A percentile compares a stretch with the other conserved stretches of the same genome.
These are phyloP conservation scores for Cheilosia variabilis DNA, from an alignment of 2,888 invertebrate genomes.

Conservation along the genomic window DNA sequence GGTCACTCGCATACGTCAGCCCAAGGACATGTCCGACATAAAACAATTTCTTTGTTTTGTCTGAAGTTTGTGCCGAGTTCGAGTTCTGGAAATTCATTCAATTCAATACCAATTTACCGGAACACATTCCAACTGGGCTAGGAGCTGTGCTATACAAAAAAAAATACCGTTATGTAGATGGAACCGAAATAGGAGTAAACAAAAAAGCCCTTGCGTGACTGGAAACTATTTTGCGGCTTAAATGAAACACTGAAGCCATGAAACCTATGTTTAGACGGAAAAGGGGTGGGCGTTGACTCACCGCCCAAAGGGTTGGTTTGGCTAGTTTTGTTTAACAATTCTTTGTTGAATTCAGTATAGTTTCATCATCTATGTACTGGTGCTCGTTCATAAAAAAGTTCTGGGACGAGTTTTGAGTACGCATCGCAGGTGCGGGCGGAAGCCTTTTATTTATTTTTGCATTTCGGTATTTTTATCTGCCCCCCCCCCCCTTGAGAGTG, in stretches of 20 bases:
- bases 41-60: not conserved
- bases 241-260: constrained; percentile 36
- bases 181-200: constrained; percentile 11
- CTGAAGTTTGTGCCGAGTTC: constrained; percentile 7
- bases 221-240: constrained; percentile 42
- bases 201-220: constrained; percentile 61
- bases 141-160: not conserved
- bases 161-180: not conserved
- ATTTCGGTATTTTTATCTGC: not conserved
- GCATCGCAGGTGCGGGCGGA: not conserved
- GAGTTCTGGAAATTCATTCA: constrained; percentile 61
- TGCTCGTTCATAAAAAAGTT: not conserved
- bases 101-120: constrained; percentile 53
- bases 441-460: constrained; percentile 29
- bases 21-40: constrained; percentile 63
- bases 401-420: constrained; percentile 16
- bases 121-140: constrained; percentile 17
- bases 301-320: constrained; percentile 13
- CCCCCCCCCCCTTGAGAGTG: not conserved
- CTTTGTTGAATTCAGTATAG: not conserved
- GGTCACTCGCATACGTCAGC: constrained; percentile 56
- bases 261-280: constrained; percentile 57
- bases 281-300: constrained; percentile 6
- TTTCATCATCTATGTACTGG: not conserved
- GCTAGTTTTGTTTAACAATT: not conserved